Base-by-base conservation (phyloP, 2,888 invertebrate genomes). In the Invenusta paracnida region DNA sequence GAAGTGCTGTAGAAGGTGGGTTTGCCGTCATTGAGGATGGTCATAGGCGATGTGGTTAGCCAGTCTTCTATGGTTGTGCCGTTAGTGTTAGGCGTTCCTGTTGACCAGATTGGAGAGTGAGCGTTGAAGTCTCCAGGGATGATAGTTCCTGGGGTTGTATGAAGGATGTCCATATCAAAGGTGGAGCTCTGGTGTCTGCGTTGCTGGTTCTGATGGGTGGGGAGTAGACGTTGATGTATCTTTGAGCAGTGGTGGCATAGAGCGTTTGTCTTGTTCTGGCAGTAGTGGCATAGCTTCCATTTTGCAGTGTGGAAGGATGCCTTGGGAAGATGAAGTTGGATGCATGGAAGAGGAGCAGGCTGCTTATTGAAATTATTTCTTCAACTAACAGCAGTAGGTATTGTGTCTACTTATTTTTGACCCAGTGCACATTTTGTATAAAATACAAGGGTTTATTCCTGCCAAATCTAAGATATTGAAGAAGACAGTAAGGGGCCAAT, bases 371-470 rank as follows among this genome's bases (percentile, higher is more conserved):
- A 48, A 48, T 48, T 11, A 48, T 48, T 48, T 48, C 48, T 48
- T 48, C 48, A 48, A 48, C 48, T 48, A 48, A 48, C 48, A 48
- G 48, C 79, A 79, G 28, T 27, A 79, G 28, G 28, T 79, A 79
- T n/a, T 79, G 79, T 79, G 23, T 79, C 79, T 23, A n/a, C 25
- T 23, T 25, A 79, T 79, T 79, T 23, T 79, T 79, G 79, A 2
- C 28, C 79, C 79, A 79, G 79, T 79, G 28, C 79, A 25, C 79
- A 79, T 25, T 23, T 27, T 23, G 28, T 79, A 79, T 79, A 79
- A 79, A 27, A 79, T 79, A 2, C 79, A 79, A 79, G 79, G n/a
- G 28, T 79, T 79, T 79, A 79, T 79, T 25, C 79, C 79, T 5
- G 25, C 23, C 2, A 25, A 79, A 79, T 79, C 79, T 27, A 79